Conservation (phyloP, 2,113 vertebrate genomes). For the Bos taurus region ARS-UCD2.0 NC_037349.1:6546501-6547000, state of each 20-base stretch:
- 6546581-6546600: not conserved
- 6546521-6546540: not conserved
- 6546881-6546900: not conserved
- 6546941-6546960: not conserved
- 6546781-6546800: not conserved
- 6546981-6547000: not conserved
- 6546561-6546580: not conserved
- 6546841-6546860: not conserved
- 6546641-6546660: not conserved
- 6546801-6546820: not conserved
- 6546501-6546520: too few relatives aligned
- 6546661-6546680: not conserved
- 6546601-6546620: too few relatives aligned
- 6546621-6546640: not conserved
- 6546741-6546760: not conserved
- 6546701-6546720: not conserved
- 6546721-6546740: not conserved
- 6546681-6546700: not conserved
- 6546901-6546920: not conserved
- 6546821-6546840: not conserved
- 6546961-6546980: not conserved
- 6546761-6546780: not conserved
- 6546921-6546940: not conserved
- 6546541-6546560: rapidly evolving
- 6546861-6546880: not conserved